Conservation (phyloP, 2,888 invertebrate species). For the Chalcosyrphus nemorum region DNA sequence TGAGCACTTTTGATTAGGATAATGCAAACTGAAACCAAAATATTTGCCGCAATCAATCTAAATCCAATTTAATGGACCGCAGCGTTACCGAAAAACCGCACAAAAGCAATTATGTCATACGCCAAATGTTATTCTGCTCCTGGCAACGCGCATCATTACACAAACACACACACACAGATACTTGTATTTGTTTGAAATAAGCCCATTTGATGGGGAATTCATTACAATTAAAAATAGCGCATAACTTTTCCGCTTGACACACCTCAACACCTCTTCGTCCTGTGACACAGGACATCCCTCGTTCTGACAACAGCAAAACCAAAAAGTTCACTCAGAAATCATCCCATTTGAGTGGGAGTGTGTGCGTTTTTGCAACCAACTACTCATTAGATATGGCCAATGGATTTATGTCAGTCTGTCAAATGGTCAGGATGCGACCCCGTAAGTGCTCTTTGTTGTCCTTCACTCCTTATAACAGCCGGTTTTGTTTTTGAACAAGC, state of each 20-base stretch:
- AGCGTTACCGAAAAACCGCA: constrained; percentile 13
- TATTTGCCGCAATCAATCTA: constrained; percentile 35
- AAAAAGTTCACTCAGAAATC: too few species aligned
- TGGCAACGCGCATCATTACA: not conserved
- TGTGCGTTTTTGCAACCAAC: too few species aligned
- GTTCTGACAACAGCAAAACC: too few species aligned
- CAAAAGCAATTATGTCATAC: constrained; percentile 17
- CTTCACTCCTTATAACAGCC: constrained; percentile 29
- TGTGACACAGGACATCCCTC: not conserved
- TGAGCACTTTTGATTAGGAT: constrained; percentile 9
- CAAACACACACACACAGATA: not conserved
- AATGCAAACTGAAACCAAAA: not conserved
- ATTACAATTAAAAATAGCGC: constrained; percentile 56
- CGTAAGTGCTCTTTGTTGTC: constrained; percentile 18
- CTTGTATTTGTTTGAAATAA: too few species aligned
- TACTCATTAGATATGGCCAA: constrained; percentile 11
- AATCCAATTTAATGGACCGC: constrained; percentile 26
- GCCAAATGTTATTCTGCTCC: not conserved
- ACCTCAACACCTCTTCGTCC: constrained; percentile 2
- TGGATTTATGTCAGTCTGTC: constrained; percentile 54
- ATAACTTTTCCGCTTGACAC: constrained; percentile 15
- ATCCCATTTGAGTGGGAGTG: not conserved
- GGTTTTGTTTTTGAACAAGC: not conserved
- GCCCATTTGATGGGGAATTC: constrained; percentile 9
- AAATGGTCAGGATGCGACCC: constrained; percentile 9